Percentiles rank a stretch among this genome's conserved stretches.
These are phyloP conservation scores for Psittacula echo DNA, from an alignment of 2,797 vertebrate genomes.

Conservation along the genomic window DNA sequence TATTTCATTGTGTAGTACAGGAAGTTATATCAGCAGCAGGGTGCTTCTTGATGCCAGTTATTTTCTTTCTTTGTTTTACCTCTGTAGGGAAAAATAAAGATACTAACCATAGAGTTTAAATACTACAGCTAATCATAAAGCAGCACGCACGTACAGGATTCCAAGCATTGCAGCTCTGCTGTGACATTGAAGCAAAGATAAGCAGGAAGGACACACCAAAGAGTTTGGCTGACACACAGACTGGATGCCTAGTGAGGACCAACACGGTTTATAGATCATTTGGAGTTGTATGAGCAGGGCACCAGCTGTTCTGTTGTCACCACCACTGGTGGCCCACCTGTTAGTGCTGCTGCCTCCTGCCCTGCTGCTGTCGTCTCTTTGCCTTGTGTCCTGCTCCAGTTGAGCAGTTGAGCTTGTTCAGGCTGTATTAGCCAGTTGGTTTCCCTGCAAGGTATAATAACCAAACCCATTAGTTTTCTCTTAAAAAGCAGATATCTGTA, in stretches of 20 bases:
- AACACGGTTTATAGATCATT: neutral
- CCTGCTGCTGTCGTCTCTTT: neutral
- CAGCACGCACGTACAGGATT: neutral
- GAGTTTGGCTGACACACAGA: neutral
- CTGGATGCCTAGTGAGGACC: neutral
- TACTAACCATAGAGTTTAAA: neutral
- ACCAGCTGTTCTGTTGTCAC: neutral
- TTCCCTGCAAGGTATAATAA: neutral
- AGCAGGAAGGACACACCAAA: conserved; percentile 2
- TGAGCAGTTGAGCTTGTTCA: neutral
- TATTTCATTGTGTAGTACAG: neutral
- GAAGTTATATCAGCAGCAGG: neutral
- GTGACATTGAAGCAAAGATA: conserved; percentile 1
- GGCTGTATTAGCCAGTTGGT: neutral
- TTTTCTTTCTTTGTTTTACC: conserved; percentile 7
- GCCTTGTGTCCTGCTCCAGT: neutral
- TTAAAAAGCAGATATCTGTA: neutral
- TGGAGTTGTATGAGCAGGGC: neutral
- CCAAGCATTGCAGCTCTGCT: neutral
- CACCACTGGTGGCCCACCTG: neutral
- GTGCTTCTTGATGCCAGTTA: neutral
- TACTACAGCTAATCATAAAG: neutral
- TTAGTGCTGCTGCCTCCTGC: neutral
- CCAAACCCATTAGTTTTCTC: neutral
- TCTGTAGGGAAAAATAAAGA: neutral